Conservation (phyloP, 2,888 invertebrate genomes). For the Caenorhabditis sp. region DNA sequence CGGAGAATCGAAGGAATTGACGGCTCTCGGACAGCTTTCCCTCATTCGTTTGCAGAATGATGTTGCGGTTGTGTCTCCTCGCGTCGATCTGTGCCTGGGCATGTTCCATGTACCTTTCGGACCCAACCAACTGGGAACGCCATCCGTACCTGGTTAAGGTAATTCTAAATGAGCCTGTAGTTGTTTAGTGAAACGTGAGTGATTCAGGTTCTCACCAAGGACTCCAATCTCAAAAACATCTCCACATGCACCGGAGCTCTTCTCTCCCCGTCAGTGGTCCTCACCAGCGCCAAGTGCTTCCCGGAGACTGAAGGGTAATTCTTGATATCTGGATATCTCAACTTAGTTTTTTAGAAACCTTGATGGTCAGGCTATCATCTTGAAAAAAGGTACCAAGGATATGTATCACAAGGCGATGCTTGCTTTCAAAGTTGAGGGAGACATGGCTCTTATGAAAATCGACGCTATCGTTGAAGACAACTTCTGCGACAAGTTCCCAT, state of each 20-base stretch:
- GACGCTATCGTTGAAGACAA: slow-evolving; percentile 28
- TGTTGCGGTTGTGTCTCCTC: slow-evolving; percentile 16
- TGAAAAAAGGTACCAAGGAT: slow-evolving; percentile 1
- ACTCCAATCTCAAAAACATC: slow-evolving; percentile 23
- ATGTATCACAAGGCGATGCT: slow-evolving; percentile 52
- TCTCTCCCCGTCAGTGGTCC: slow-evolving; percentile 52
- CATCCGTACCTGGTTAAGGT: slow-evolving; percentile 62
- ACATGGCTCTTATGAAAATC: slow-evolving; percentile 58
- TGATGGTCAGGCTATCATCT: slow-evolving; percentile 42
- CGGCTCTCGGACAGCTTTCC: neutral
- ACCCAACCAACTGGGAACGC: slow-evolving; percentile 44
- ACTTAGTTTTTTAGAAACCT: slow-evolving; percentile 9
- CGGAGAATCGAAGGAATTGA: neutral
- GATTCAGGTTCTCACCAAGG: slow-evolving; percentile 45
- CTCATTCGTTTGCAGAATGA: slow-evolving; percentile 46
- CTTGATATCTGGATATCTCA: neutral
- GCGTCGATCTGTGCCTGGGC: slow-evolving; percentile 19
- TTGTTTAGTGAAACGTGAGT: neutral
- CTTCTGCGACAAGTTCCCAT: slow-evolving; percentile 49
- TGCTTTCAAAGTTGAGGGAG: slow-evolving; percentile 29
- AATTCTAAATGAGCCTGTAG: neutral
- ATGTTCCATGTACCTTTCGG: slow-evolving; percentile 39
- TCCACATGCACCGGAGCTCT: slow-evolving; percentile 61
- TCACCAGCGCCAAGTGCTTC: slow-evolving; percentile 61
- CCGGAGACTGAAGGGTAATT: slow-evolving; percentile 13